These are phyloP conservation scores for Mobula birostris DNA, from an alignment of 2,113 vertebrate genomes.

Conservation along the genomic window DNA sequence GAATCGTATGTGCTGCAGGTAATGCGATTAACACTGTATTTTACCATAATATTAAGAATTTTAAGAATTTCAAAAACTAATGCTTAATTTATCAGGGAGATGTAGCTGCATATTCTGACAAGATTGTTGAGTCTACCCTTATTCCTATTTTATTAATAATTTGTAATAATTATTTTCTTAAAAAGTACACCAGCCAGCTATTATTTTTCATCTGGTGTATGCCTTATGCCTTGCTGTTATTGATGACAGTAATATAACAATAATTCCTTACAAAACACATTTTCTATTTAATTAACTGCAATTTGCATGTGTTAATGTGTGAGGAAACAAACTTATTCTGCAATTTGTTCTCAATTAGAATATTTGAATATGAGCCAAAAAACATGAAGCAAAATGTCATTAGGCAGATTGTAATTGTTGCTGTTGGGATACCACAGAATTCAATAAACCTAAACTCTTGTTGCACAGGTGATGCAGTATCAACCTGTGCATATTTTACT, in stretches of 20 bases:
- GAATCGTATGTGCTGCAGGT: not conserved
- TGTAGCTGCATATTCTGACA: not conserved
- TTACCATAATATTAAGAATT: not conserved
- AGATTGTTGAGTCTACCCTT: not conserved
- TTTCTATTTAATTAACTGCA: slow-evolving; percentile 24
- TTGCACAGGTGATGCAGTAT: not conserved
- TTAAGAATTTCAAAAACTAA: not conserved
- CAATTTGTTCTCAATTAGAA: slow-evolving; percentile 29
- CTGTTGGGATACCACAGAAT: not conserved
- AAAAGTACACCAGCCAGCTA: not conserved
- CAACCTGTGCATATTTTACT: not conserved
- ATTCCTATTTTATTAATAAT: not conserved
- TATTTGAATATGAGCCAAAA: slow-evolving; percentile 17
- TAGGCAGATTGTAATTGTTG: not conserved
- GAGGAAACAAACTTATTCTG: not conserved
- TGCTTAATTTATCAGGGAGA: not conserved
- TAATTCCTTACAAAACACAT: slow-evolving; percentile 27
- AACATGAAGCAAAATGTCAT: not conserved
- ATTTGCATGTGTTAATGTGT: slow-evolving; percentile 24
- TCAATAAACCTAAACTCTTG: not conserved
- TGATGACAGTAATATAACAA: slow-evolving; percentile 9
- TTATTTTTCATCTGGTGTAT: not conserved
- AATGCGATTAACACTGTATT: not conserved
- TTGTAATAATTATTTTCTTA: not conserved
- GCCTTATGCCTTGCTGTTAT: not conserved